These are phyloP conservation scores for Drosophila peninsularis DNA, from an alignment of 2,888 invertebrate genomes.

Conservation along the genomic window DNA sequence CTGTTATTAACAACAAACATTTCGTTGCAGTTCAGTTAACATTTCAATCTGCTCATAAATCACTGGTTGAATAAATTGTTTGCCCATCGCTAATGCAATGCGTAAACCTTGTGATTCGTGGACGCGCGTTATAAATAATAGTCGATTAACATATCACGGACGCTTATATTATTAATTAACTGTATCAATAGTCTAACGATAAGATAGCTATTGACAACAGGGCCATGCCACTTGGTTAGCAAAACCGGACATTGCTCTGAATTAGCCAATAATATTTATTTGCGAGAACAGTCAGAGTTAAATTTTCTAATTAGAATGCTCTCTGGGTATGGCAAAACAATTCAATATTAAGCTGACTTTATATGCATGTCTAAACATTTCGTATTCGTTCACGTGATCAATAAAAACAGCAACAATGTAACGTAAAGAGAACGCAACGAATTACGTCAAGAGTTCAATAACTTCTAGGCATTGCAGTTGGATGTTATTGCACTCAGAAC, in stretches of 20 bases:
- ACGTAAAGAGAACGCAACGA: constrained; percentile 16
- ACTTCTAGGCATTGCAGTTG: constrained; percentile 34
- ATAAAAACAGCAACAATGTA: constrained; percentile 30
- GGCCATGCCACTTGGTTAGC: background rate
- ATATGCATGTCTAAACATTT: background rate
- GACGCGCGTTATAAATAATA: constrained; percentile 38
- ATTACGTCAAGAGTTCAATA: constrained; percentile 51
- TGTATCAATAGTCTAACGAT: constrained; percentile 42
- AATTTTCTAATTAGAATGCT: background rate
- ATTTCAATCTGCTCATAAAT: constrained; percentile 10
- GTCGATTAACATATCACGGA: constrained; percentile 51
- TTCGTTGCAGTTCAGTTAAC: constrained; percentile 5
- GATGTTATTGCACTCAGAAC: constrained; percentile 17
- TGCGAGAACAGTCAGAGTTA: background rate
- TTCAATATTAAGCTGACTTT: background rate
- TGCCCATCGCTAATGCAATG: constrained; percentile 25
- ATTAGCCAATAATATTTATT: background rate
- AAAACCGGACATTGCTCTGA: background rate
- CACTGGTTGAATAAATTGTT: constrained; percentile 8
- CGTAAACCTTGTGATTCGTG: constrained; percentile 45
- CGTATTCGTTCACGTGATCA: constrained; percentile 52
- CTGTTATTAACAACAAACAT: constrained; percentile 15
- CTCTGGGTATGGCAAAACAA: background rate
- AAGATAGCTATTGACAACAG: constrained; percentile 26
- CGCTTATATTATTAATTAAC: constrained; percentile 49